Base-by-base conservation (phyloP, 1,140 invertebrate species). In the Drosophila funebris region DNA sequence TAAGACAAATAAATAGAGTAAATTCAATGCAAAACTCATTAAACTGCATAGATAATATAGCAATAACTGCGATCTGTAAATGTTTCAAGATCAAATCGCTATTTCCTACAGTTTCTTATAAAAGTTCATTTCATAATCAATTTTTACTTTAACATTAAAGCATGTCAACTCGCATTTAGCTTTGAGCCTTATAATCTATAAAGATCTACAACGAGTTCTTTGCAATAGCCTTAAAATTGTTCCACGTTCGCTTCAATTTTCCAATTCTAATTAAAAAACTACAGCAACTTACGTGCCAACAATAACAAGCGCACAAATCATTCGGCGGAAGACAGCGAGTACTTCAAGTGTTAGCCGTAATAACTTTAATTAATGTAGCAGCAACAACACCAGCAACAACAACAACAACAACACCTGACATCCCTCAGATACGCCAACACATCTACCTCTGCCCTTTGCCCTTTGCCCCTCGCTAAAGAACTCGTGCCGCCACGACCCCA, bases 301-400 rank as follows among this genome's bases (percentile, higher is more conserved):
- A 52, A 50, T 29, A 31, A 36, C 20, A 22, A 52, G 36, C 14
- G 29, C 46, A 50, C 37, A 61, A 61, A 29, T 70, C 37, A 46
- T 29, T 43, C 31, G 5, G 0, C 13, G 3, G n/a, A 14, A 44
- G 44, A 16, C 20, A 57, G 53, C 22, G 39, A 27, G 6, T 31
- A 11, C 8, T 36, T 24, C 36, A 18, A 27, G 22, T 33, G 13
- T 36, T 66, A n/a, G 36, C 9, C 60, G 16, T 66, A 66, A 77
- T 56, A 77, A 72, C 67, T 43, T 78, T 60, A 78, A 78, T 77
- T 67, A 73, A 52, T 72, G 58, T 46, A 37, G 53, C 36, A 36
- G 29, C 43, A 50, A 44, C 63, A 58, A 48, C n/a, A 58, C 22
- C 18, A 67, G 14, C 18, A 67, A 39, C 29, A 67, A 24, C 52